These are phyloP conservation scores for Clarias magur DNA, from an alignment of 2,113 vertebrate species.

Conservation along the genomic window DNA sequence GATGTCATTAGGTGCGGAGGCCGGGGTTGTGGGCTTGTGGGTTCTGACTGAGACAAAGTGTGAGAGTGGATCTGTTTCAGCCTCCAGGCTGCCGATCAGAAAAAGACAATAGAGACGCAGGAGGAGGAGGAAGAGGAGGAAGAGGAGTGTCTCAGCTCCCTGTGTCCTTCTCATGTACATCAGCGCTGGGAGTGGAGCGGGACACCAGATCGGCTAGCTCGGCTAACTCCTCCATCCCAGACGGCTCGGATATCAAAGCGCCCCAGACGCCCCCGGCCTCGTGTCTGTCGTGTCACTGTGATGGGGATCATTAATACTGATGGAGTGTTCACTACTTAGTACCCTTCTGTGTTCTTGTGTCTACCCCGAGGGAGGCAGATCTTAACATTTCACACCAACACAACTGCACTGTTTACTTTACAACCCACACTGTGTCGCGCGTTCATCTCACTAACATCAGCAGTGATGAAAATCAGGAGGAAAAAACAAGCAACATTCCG, in stretches of 20 bases:
- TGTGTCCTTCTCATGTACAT: slow-evolving; percentile 14
- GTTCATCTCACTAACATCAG: neutral
- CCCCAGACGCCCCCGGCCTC: slow-evolving; percentile 7
- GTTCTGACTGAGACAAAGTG: neutral
- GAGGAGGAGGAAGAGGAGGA: slow-evolving; percentile 1
- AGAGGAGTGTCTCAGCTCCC: neutral
- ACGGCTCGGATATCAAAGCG: slow-evolving; percentile 26
- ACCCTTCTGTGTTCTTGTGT: slow-evolving; percentile 4
- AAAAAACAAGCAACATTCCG: neutral
- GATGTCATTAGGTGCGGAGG: neutral
- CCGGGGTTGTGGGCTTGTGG: neutral
- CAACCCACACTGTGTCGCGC: neutral
- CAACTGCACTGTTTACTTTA: slow-evolving; percentile 14
- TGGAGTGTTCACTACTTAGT: slow-evolving; percentile 12
- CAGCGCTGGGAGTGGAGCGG: neutral
- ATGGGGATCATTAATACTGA: slow-evolving; percentile 31
- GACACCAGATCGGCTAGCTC: slow-evolving; percentile 22
- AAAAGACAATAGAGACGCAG: slow-evolving; percentile 24
- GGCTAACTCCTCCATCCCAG: slow-evolving; percentile 10
- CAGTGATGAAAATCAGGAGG: neutral
- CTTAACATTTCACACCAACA: slow-evolving; percentile 1
- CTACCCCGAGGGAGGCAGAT: neutral
- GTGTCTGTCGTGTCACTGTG: slow-evolving; percentile 17
- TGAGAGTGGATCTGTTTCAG: slow-evolving; percentile 15
- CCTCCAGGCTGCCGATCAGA: slow-evolving; percentile 19